Percentiles rank a stretch among this genome's conserved stretches.
phyloP scores from a whole-genome alignment of 2,797 vertebrate genomes.

The Rhynchotus rufescens region DNA sequence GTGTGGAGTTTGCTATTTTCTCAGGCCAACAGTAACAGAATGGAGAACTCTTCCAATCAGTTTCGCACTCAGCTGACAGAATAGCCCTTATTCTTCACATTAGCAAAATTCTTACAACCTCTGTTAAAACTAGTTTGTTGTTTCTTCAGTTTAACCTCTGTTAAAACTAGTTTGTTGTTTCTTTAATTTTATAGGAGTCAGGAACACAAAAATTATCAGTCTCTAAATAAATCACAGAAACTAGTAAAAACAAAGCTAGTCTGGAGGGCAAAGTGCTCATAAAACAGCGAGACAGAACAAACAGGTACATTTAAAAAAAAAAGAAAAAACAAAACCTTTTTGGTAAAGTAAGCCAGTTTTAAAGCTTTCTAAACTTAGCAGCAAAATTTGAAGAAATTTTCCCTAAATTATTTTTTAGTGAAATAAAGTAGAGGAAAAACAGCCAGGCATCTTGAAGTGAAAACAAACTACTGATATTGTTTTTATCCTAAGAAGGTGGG shows the following conservation, averaged over 20 bases:
- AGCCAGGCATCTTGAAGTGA: not conserved
- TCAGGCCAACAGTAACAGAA: constrained; percentile 47
- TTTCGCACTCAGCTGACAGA: constrained; percentile 46
- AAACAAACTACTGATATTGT: not conserved
- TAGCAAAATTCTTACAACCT: constrained; percentile 36
- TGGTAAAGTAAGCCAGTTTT: not conserved
- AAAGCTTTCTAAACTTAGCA: not conserved
- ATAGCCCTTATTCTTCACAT: constrained; percentile 23
- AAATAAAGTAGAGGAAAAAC: not conserved
- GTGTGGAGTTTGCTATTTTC: not conserved
- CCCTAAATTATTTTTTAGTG: not conserved
- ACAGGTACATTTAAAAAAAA: not conserved
- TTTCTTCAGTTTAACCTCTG: constrained; percentile 45
- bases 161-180: constrained; percentile 54
- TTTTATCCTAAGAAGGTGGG: not conserved
- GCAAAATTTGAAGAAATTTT: not conserved
- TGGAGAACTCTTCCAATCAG: not conserved
- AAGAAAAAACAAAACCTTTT: not conserved
- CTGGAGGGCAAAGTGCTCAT: not conserved
- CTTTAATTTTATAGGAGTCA: constrained; percentile 40
- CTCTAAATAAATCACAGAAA: constrained; percentile 32
- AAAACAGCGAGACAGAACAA: constrained; percentile 8
- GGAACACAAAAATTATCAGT: constrained; percentile 30
- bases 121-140: constrained; percentile 15
- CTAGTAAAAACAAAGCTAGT: constrained; percentile 35